A percentile compares a stretch with the other conserved stretches of the same genome.
Conservation (phyloP, 2,113 vertebrate species). For the Hoplias malabaricus region DNA sequence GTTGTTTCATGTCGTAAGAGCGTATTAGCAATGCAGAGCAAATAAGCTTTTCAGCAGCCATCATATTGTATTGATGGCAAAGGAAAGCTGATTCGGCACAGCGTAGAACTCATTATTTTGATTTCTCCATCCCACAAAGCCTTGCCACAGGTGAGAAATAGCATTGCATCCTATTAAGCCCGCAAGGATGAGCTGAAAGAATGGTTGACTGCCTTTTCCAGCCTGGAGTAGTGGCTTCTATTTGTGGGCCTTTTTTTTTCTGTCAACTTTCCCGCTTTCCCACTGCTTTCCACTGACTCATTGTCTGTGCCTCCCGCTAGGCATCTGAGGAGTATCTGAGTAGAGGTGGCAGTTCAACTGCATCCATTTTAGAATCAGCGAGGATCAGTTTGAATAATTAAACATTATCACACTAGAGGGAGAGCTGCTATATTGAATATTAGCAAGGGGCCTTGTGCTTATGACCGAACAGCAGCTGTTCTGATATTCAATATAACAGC, state of each 20-base stretch:
- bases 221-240: neutral
- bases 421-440: too few relatives aligned
- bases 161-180: neutral
- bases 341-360: too few relatives aligned
- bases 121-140: neutral
- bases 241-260: neutral
- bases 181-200: neutral
- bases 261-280: neutral
- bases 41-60: neutral
- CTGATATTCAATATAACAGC: too few relatives aligned
- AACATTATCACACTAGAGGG: too few relatives aligned
- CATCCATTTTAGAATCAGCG: too few relatives aligned
- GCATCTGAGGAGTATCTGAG: too few relatives aligned
- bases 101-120: neutral
- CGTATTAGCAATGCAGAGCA: neutral
- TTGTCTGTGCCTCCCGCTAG: neutral
- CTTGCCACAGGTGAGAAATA: neutral
- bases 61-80: neutral
- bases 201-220: neutral
- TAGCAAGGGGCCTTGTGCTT: too few relatives aligned
- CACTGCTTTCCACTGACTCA: neutral
- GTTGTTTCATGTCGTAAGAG: too few relatives aligned
- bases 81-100: neutral
- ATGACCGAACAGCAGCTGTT: too few relatives aligned
- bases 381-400: too few relatives aligned